A percentile compares a stretch with the other conserved stretches of the same genome.
Conservation (phyloP, 2,888 invertebrate species). For the Scotopteryx bipunctaria region DNA sequence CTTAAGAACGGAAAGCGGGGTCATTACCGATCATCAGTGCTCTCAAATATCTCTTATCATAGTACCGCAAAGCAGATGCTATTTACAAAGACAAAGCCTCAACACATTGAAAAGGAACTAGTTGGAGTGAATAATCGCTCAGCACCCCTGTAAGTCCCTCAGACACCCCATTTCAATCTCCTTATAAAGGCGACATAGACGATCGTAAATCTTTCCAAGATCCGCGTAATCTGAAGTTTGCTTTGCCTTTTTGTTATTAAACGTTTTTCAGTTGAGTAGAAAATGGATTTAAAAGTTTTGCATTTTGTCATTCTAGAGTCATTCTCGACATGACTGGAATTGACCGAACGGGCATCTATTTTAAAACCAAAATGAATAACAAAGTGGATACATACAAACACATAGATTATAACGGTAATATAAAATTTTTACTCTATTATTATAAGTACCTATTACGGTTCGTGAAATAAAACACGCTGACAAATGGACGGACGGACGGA, state of each 20-base stretch:
- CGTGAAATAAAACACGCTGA: no score
- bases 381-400: no score
- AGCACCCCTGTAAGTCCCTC: conserved; percentile 34
- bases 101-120: conserved; percentile 15
- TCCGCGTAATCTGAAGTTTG: conserved; percentile 38
- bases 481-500: no score
- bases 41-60: no score
- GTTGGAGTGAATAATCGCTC: conserved; percentile 28
- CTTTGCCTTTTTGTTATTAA: conserved; percentile 30
- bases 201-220: conserved; percentile 41
- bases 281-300: background rate
- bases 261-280: conserved; percentile 6
- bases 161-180: conserved; percentile 39
- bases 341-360: no score
- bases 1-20: no score
- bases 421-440: no score
- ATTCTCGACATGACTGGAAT: no score
- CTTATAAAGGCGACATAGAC: conserved; percentile 35
- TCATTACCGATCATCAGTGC: no score
- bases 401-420: no score
- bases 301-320: background rate
- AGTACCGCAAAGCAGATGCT: background rate
- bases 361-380: no score
- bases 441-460: no score
- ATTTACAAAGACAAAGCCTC: conserved; percentile 4